Base-by-base conservation (phyloP, 1,140 invertebrate genomes). In the Plutomurus gul region DNA sequence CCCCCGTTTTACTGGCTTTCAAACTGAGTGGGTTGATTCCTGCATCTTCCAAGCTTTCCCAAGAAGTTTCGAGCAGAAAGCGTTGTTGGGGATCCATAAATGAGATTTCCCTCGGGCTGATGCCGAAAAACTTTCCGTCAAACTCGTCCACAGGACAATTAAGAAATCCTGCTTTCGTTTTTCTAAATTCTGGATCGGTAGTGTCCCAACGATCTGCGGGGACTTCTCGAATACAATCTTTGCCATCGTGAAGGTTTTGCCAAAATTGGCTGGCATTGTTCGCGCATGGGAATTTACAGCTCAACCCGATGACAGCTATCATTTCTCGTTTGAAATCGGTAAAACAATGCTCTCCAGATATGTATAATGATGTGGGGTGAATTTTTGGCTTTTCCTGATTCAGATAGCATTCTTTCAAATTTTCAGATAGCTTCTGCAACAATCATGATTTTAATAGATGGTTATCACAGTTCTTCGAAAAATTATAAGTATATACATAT, bases 11-110 rank as follows among this genome's bases (percentile, higher is more conserved):
- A 1, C 27, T 36, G 13, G 65, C 80, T 18, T 47, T 39, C 33
- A 81, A 22, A 16, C 37, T 36, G 2, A 46, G 22, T 10, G 80
- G 76, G 20, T 77, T 65, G 30, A 81, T 76, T 13, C 36, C 49
- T 11, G 80, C 76, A 51, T 92, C 90, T 82, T 90, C 85, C 49
- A 91, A 89, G 3, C 89, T 87, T 85, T 92, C 90, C 85, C 90
- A 89, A 7, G 90, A 86, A 6, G 89, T 87, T 85, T 91, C 90
- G 5, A 91, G 85, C n/a, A 92, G 84, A 37, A 91, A 82, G 74
- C 90, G 84, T 20, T 90, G 85, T 85, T 91, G 90, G 37, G 90
- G 91, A 83, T 91, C 90, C 89, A 91, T 91, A 56, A 81, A 84
- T 80, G 90, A 85, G 11, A 90, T 89, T 84, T 90, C 88, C 79